A percentile compares a stretch with the other conserved stretches of the same genome.
Evolutionary conservation across 2,888 invertebrate species (phyloP).

Genomic region (Asteroscopus sphinx): DNA sequence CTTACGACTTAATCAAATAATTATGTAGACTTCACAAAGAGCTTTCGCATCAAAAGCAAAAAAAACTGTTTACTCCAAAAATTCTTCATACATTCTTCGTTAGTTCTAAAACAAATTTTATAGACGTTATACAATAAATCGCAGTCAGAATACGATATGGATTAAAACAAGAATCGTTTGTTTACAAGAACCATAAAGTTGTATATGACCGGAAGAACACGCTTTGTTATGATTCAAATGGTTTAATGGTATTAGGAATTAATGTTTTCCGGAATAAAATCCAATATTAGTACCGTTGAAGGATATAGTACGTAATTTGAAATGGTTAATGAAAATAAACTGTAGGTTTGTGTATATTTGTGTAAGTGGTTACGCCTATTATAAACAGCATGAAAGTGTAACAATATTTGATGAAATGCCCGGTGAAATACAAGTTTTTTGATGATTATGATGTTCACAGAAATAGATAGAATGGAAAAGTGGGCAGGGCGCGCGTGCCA

Average conservation of each 20-base stretch:
- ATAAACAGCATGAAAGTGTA: slow-evolving; percentile 25
- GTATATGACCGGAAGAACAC: slow-evolving; percentile 46
- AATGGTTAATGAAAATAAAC: slow-evolving; percentile 46
- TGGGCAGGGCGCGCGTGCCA: no score
- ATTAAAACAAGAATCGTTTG: slow-evolving; percentile 51
- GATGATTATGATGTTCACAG: no score
- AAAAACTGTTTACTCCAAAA: slow-evolving; percentile 44
- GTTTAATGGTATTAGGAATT: slow-evolving; percentile 52
- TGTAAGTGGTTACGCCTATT: slow-evolving; percentile 12
- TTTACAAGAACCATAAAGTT: slow-evolving; percentile 47
- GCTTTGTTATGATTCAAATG: slow-evolving; percentile 51
- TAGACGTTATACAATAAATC: slow-evolving; percentile 47
- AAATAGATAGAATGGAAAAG: no score
- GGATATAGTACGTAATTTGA: slow-evolving; percentile 48
- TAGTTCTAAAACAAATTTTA: slow-evolving; percentile 49
- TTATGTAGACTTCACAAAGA: slow-evolving; percentile 37
- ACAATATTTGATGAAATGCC: background rate
- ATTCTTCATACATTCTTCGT: slow-evolving; percentile 41
- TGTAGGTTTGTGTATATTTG: slow-evolving; percentile 22
- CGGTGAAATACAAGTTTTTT: no score
- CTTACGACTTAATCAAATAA: slow-evolving; percentile 42
- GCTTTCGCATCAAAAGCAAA: slow-evolving; percentile 23
- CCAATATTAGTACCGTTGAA: slow-evolving; percentile 53
- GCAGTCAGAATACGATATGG: slow-evolving; percentile 28
- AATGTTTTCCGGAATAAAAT: slow-evolving; percentile 57